Evolutionary conservation across 1,140 invertebrate genomes (phyloP).

Genomic region (Halesus radiatus): DNA sequence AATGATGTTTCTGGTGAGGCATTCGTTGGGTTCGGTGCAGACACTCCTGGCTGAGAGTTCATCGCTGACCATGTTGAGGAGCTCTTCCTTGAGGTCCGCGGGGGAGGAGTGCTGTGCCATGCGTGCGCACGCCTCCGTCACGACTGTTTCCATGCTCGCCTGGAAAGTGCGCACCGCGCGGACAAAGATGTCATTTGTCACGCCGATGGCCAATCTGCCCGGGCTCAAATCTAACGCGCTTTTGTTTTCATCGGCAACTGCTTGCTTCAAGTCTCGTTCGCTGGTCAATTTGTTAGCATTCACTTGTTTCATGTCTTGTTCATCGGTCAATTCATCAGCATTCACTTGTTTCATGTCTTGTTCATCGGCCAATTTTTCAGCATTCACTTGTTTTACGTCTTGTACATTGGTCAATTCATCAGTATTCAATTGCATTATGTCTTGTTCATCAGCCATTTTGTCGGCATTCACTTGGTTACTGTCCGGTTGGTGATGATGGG

Average conservation of each 20-base stretch:
- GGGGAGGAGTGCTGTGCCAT: neutral
- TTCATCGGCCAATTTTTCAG: too few relatives aligned
- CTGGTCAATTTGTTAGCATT: too few relatives aligned
- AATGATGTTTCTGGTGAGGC: neutral
- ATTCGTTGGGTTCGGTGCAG: neutral
- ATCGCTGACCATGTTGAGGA: constrained; percentile 1
- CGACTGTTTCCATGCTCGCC: neutral
- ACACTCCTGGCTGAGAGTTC: neutral
- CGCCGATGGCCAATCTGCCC: neutral
- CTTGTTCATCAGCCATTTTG: too few relatives aligned
- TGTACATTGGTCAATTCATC: too few relatives aligned
- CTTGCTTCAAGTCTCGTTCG: neutral
- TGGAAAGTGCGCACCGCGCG: neutral
- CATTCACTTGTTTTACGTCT: too few relatives aligned
- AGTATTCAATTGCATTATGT: too few relatives aligned
- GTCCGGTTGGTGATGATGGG: too few relatives aligned
- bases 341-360: too few relatives aligned
- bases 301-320: too few relatives aligned
- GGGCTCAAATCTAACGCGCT: neutral
- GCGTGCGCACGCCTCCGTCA: neutral
- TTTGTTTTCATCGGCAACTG: neutral
- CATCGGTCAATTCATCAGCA: too few relatives aligned
- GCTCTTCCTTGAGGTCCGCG: neutral
- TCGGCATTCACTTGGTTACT: too few relatives aligned
- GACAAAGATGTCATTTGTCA: constrained; percentile 12